Evolutionary conservation across 2,797 vertebrate species (phyloP).

Genomic region (Macroramphosus scolopax): DNA sequence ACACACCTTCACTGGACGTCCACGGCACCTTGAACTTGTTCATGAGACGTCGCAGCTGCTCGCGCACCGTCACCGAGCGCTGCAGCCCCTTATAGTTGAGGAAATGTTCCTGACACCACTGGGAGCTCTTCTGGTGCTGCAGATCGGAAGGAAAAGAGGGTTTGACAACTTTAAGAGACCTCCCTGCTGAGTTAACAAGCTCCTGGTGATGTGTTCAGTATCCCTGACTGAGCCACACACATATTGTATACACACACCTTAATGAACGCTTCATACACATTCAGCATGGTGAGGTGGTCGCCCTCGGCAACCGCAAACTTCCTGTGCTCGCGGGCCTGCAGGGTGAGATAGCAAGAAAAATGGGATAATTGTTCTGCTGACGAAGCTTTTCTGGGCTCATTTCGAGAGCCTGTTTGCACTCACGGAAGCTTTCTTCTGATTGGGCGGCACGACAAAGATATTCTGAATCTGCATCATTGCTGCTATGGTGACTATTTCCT

Average conservation of each 20-base stretch:
- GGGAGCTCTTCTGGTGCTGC: conserved; percentile 95
- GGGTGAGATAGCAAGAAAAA: conserved; percentile 30
- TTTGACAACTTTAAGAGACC: not conserved
- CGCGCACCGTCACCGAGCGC: conserved; percentile 88
- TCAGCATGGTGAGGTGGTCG: conserved; percentile 98
- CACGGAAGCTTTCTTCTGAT: conserved; percentile 92
- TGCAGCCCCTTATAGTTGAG: conserved; percentile 97
- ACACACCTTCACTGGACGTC: conserved; percentile 92
- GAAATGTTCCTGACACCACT: conserved; percentile 98
- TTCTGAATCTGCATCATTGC: conserved; percentile 99
- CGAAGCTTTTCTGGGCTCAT: conserved; percentile 21
- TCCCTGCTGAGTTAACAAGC: conserved; percentile 5
- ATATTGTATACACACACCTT: conserved; percentile 77
- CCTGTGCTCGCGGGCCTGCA: conserved; percentile 89
- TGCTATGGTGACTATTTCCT: conserved; percentile 94
- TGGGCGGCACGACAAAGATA: conserved; percentile 87
- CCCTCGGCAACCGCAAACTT: conserved; percentile 98
- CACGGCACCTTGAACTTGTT: conserved; percentile 96
- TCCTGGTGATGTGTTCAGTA: conserved; percentile 5
- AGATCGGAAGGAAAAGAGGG: conserved; percentile 1
- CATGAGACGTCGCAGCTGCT: conserved; percentile 94
- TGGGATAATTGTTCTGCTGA: conserved; percentile 34
- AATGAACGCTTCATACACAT: conserved; percentile 96
- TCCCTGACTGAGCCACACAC: not conserved
- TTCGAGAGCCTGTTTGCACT: conserved; percentile 63